Evolutionary conservation across 2,113 vertebrate genomes (phyloP).

Genomic region (Thryonomys swinderianus): DNA sequence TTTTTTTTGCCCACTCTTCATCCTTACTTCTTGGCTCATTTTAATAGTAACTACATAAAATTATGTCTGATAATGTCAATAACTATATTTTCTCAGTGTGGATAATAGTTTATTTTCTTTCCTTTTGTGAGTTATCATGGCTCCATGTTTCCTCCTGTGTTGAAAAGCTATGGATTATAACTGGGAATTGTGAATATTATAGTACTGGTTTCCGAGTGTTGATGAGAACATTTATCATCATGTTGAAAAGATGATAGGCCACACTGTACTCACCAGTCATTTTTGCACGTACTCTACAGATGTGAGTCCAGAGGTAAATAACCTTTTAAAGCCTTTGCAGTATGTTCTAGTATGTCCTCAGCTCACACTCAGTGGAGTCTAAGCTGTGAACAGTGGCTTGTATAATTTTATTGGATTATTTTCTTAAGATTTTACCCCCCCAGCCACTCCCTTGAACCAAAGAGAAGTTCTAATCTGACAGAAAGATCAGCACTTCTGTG

Average conservation of each 20-base stretch:
- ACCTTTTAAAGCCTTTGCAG: neutral
- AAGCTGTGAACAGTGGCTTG: neutral
- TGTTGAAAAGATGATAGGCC: neutral
- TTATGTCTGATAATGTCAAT: neutral
- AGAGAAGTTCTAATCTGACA: rapidly evolving
- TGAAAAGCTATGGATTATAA: neutral
- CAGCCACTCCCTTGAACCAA: neutral
- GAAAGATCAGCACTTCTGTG: neutral
- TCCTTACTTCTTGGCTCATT: neutral
- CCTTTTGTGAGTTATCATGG: neutral
- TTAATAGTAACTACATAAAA: neutral
- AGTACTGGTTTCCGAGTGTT: neutral
- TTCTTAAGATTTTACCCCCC: neutral
- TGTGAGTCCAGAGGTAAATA: neutral
- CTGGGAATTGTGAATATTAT: neutral
- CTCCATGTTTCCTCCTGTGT: neutral
- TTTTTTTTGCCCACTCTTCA: neutral
- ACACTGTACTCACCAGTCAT: neutral
- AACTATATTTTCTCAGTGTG: neutral
- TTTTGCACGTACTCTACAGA: neutral
- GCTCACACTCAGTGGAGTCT: rapidly evolving
- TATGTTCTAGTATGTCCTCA: neutral
- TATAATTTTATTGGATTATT: neutral
- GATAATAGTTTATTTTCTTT: neutral
- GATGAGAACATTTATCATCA: neutral